Conservation (phyloP, 2,797 vertebrate genomes). For the Taenioides sp. region DNA sequence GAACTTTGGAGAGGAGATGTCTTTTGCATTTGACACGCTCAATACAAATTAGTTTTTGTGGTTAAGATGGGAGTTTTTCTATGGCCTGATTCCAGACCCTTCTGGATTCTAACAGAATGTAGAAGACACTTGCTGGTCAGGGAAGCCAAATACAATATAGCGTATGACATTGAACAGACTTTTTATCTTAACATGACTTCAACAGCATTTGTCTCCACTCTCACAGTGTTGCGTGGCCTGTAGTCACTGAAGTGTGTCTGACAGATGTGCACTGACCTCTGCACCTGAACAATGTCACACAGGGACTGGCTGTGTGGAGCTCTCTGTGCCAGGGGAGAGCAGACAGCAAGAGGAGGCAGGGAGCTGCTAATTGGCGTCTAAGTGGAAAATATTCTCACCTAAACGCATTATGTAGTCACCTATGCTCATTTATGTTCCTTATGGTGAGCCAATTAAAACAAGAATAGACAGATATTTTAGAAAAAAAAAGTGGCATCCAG, state of each 20-base stretch:
- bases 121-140: no score
- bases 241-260: not conserved
- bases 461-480: not conserved
- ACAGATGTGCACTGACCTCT: not conserved
- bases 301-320: not conserved
- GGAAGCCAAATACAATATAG: no score
- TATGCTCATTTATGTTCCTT: not conserved
- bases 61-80: no score
- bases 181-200: not conserved
- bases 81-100: no score
- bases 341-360: conserved; percentile 23
- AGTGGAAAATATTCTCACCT: conserved; percentile 15
- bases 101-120: no score
- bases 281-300: not conserved
- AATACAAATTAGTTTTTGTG: no score
- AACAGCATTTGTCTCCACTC: not conserved
- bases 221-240: not conserved
- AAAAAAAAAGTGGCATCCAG: not conserved
- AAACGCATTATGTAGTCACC: not conserved
- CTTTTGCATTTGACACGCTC: no score
- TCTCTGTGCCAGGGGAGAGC: not conserved
- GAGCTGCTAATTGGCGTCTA: conserved; percentile 36
- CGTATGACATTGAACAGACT: not conserved
- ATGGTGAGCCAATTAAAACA: not conserved
- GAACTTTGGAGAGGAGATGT: no score